Conservation (phyloP, 2,888 invertebrate species). For the Pristionchus entomophagus region DNA sequence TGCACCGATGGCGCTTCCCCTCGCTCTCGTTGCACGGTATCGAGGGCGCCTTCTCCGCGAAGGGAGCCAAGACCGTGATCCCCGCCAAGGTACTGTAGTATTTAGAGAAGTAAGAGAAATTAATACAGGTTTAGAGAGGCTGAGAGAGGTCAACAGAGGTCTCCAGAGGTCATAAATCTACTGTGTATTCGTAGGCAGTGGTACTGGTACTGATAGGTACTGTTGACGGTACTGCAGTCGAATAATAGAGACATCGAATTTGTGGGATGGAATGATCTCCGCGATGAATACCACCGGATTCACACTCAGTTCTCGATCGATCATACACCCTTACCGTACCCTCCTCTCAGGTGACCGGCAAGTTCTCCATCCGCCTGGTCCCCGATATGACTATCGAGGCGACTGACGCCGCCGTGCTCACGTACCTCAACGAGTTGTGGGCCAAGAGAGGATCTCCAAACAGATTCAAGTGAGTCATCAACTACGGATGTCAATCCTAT, state of each 20-base stretch:
- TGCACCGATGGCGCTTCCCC: constrained; percentile 96
- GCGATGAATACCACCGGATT: too few relatives aligned
- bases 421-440: constrained; percentile 87
- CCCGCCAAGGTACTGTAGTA: constrained; percentile 65
- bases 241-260: too few relatives aligned
- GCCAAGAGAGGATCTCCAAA: constrained; percentile 85
- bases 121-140: too few relatives aligned
- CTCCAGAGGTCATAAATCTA: too few relatives aligned
- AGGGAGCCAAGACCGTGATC: constrained; percentile 88
- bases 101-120: too few relatives aligned
- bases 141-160: too few relatives aligned
- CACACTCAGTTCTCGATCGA: too few relatives aligned
- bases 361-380: constrained; percentile 97
- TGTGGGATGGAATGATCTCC: too few relatives aligned
- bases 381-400: constrained; percentile 90
- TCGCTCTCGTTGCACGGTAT: constrained; percentile 94
- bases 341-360: constrained; percentile 92
- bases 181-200: too few relatives aligned
- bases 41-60: constrained; percentile 92
- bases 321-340: too few relatives aligned
- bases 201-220: too few relatives aligned
- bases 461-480: constrained; percentile 82
- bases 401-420: constrained; percentile 84
- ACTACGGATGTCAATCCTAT: background rate
- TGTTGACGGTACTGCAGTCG: too few relatives aligned